Conservation (phyloP, 2,797 vertebrate genomes). For the Otolemur crassicaudatus region DNA sequence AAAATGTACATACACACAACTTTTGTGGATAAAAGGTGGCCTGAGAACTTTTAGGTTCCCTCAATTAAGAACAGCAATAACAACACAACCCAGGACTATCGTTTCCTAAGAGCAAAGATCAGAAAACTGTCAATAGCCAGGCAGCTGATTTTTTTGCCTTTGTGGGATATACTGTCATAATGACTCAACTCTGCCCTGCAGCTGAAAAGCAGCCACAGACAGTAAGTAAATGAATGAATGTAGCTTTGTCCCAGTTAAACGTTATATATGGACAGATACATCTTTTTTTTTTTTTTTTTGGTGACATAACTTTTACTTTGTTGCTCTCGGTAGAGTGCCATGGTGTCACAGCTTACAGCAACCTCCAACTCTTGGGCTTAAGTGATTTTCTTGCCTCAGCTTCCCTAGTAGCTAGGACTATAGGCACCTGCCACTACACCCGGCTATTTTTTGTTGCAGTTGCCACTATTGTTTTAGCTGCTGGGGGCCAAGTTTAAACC, state of each 20-base stretch:
- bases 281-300: too few relatives aligned
- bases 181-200: background rate
- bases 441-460: too few relatives aligned
- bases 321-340: too few relatives aligned
- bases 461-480: too few relatives aligned
- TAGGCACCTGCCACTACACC: too few relatives aligned
- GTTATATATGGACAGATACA: background rate
- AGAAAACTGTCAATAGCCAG: background rate
- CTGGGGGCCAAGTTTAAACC: too few relatives aligned
- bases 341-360: too few relatives aligned
- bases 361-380: too few relatives aligned
- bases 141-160: background rate
- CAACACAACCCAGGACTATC: too few relatives aligned
- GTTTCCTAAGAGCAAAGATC: background rate
- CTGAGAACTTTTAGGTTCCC: background rate
- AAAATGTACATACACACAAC: background rate
- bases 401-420: too few relatives aligned
- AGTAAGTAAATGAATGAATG: background rate
- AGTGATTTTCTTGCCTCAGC: too few relatives aligned
- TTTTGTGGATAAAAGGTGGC: background rate
- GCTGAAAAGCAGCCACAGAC: background rate
- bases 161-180: background rate
- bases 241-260: background rate
- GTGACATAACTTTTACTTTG: too few relatives aligned
- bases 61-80: background rate